These are phyloP conservation scores for Calosoma granatense DNA, from an alignment of 1,140 invertebrate species.

Conservation along the genomic window DNA sequence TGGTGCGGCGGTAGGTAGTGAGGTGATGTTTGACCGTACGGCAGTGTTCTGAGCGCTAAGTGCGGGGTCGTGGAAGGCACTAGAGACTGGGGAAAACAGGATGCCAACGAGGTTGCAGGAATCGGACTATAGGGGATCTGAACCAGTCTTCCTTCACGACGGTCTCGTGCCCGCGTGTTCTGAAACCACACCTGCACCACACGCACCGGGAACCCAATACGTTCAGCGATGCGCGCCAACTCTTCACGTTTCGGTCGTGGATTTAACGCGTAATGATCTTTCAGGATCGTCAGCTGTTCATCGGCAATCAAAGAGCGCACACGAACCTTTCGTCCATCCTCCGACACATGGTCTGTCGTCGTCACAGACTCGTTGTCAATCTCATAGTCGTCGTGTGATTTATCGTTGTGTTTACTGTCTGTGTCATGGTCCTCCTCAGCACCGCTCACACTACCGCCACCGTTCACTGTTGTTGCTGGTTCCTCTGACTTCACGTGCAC, in stretches of 20 bases:
- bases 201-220: conserved; percentile 79
- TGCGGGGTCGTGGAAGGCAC: conserved; percentile 16
- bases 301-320: conserved; percentile 89
- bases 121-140: conserved; percentile 39
- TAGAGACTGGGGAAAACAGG: conserved; percentile 10
- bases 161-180: conserved; percentile 87
- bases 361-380: conserved; percentile 39
- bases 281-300: conserved; percentile 80
- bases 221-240: conserved; percentile 77
- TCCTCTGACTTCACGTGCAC: conserved; percentile 33
- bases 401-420: conserved; percentile 40
- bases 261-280: conserved; percentile 80
- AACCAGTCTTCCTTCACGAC: conserved; percentile 57
- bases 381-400: conserved; percentile 45
- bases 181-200: conserved; percentile 99
- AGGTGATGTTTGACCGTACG: conserved; percentile 15
- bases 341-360: conserved; percentile 40
- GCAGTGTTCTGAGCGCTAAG: conserved; percentile 11
- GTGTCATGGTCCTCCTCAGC: conserved; percentile 40
- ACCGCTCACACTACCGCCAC: conserved; percentile 20
- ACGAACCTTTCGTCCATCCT: conserved; percentile 68
- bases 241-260: conserved; percentile 89
- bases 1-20: conserved; percentile 9
- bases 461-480: background rate
- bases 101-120: conserved; percentile 2